Evolutionary conservation across 2,797 vertebrate species (phyloP).

Genomic region (Spondyliosoma cantharus): DNA sequence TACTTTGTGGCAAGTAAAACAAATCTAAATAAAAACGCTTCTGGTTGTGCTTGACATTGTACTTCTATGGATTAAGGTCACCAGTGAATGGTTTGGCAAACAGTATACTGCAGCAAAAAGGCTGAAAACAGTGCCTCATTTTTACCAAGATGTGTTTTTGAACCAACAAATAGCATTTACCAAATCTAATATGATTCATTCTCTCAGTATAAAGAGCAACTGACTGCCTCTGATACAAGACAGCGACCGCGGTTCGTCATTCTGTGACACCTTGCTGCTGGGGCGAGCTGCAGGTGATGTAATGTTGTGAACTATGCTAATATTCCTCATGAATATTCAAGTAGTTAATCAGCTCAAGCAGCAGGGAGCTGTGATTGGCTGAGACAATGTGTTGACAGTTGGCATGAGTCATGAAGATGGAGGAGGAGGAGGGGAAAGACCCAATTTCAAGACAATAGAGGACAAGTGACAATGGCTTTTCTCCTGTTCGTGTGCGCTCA

Average conservation of each 20-base stretch:
- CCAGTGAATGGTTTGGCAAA: no score
- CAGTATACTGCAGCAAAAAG: no score
- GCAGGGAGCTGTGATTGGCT: conserved; percentile 60
- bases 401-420: conserved; percentile 55
- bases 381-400: conserved; percentile 52
- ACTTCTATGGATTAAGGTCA: no score
- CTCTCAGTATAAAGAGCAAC: not conserved
- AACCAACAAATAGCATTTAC: not conserved
- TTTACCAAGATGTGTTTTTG: not conserved
- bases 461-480: conserved; percentile 13
- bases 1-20: not conserved
- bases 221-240: conserved; percentile 8
- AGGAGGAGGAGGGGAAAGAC: conserved; percentile 12
- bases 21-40: not conserved
- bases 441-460: conserved; percentile 48
- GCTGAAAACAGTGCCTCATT: no score
- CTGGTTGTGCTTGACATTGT: no score
- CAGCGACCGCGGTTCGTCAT: not conserved
- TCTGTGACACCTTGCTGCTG: conserved; percentile 15
- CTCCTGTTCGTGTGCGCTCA: conserved; percentile 3
- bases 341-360: conserved; percentile 52
- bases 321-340: conserved; percentile 72
- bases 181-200: not conserved
- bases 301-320: conserved; percentile 59
- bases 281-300: conserved; percentile 60